Conservation (phyloP, 2,113 vertebrate genomes). For the Egretta garzetta region DNA sequence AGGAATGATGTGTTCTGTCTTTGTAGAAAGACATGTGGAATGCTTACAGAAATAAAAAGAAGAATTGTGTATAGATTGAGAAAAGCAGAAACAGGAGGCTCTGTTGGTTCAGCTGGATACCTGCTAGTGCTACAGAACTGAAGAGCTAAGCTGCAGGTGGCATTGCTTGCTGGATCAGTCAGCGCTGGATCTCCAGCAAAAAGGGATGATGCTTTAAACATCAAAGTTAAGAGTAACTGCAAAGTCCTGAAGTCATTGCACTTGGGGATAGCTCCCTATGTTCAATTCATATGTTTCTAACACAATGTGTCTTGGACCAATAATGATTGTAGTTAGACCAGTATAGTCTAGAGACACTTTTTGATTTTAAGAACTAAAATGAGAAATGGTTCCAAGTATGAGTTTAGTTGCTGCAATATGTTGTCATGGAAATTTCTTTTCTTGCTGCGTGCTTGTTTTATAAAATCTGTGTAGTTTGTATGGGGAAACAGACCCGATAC, state of each 20-base stretch:
- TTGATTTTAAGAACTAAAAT: neutral
- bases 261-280: neutral
- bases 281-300: neutral
- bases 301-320: neutral
- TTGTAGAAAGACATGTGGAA: neutral
- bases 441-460: neutral
- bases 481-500: neutral
- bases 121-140: neutral
- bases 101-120: neutral
- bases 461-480: neutral
- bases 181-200: neutral
- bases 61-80: neutral
- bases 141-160: neutral
- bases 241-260: neutral
- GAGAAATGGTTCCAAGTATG: neutral
- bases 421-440: constrained; percentile 40
- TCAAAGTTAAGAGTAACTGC: neutral
- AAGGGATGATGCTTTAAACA: neutral
- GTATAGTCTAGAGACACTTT: neutral
- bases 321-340: neutral
- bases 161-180: neutral
- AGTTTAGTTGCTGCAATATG: neutral
- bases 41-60: neutral
- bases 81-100: neutral
- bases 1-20: neutral